A percentile compares a stretch with the other conserved stretches of the same genome.
Evolutionary conservation across 2,113 vertebrate species (phyloP).

Genomic region (Oophaga pumilio): DNA sequence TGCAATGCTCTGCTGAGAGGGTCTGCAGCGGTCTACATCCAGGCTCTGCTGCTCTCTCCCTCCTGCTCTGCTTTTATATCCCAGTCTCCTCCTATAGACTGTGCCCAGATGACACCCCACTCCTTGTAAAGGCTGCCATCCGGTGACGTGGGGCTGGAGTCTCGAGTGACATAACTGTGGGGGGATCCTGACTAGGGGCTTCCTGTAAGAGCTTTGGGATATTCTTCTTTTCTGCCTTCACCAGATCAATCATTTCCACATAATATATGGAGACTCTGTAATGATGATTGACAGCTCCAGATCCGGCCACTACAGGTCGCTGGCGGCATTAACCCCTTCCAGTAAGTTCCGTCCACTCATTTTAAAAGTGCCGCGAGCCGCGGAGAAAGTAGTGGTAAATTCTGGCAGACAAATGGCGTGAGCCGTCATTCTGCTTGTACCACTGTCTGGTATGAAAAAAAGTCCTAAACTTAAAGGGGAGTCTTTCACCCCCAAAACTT

Average conservation of each 20-base stretch:
- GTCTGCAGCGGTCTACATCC: background rate
- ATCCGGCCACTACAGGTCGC: too few relatives aligned
- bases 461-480: too few relatives aligned
- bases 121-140: conserved; percentile 69
- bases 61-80: conserved; percentile 63
- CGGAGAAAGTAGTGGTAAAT: too few relatives aligned
- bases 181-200: conserved; percentile 14
- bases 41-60: background rate
- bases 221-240: background rate
- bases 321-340: too few relatives aligned
- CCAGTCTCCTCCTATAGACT: conserved; percentile 65
- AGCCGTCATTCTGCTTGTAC: too few relatives aligned
- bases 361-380: too few relatives aligned
- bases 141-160: conserved; percentile 61
- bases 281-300: background rate
- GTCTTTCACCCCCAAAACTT: too few relatives aligned
- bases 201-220: background rate
- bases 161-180: conserved; percentile 33
- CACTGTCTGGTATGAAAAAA: too few relatives aligned
- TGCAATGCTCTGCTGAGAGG: too few relatives aligned
- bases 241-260: background rate
- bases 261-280: background rate
- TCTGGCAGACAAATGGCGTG: too few relatives aligned
- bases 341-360: too few relatives aligned
- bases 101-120: conserved; percentile 68